Base-by-base conservation (phyloP, 2,888 invertebrate genomes). In the Lepidocyrtinus sp. region DNA sequence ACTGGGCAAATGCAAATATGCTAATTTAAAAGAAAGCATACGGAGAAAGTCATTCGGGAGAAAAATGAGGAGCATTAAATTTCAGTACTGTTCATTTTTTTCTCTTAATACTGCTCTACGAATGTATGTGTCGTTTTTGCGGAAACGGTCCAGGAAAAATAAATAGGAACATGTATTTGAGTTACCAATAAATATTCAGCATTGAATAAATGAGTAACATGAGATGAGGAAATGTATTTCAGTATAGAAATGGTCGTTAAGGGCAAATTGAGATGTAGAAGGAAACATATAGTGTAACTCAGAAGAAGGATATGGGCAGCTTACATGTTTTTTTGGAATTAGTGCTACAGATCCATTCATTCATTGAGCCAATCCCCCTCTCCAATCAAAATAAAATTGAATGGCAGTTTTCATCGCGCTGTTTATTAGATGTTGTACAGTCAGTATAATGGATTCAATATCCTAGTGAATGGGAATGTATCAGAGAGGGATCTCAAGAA, bases 311-410 rank as follows among this genome's bases (percentile, higher is more conserved):
- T 36, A 36, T 36, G 36, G 5, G 12, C 36, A 7, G 36, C 36
- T 36, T 36, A 7, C 36, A 36, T 36, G 5, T 36, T 36, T 5
- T 36, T 36, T 36, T 12, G 12, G 36, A 36, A 36, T 36, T 36
- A 36, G 36, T 36, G 12, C 36, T 36, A 5, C 5, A 36, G 12
- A 36, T 36, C 70, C 70, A 27, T 71, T 19, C 21, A 61, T 71
- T 71, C 19, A 7, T 5, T 36, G 36, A 22, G 9, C 24, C 55
- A 55, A 67, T 69, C 74, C 73, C 68, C 27, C 68, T 63, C 69
- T 70, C 74, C 73, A 74, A 79, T 79, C 79, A 74, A 73, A 79
- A 79, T 63, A 63, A 59, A 62, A 79, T 74, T 79, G 79, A 79
- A 74, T 79, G 79, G 74, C 79, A 74, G 69, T 67, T 74, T 69